Base-by-base conservation (phyloP, 2,113 vertebrate genomes). In the Cisticola juncidis region DNA sequence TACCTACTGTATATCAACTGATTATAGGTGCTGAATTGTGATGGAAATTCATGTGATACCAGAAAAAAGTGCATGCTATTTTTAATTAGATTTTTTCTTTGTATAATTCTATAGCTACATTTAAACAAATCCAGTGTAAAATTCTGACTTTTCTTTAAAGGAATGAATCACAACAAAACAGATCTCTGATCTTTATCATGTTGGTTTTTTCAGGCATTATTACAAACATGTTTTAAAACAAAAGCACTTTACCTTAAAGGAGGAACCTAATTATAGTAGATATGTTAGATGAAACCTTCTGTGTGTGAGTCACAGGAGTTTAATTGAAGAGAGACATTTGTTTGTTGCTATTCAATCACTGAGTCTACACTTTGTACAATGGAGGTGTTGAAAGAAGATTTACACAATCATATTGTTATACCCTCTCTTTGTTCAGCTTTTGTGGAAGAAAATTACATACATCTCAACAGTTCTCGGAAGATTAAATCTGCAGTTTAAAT, bases 401-500 rank as follows among this genome's bases (percentile, higher is more conserved):
- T 94, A 90, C 92, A 93, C 82, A 95, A 81, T 95, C 93, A 96
- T 95, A 95, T 95, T 78, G 80, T 96, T 94, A 91, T 95, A 86
- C 88, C 45, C 80, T 84, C 84, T 94, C 90, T 96, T 94, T 97
- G 96, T 96, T 96, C 81, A 81, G 80, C 88, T 89, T 97, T 97
- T 93, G 81, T 90, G 78, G 70, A 86, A 97, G 94, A 94, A 86
- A 94, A 96, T 86, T 86, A 89, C 81, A 79, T 77, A 82, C 61
- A 94, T 54, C 72, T 96, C 88, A 92, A 95, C 86, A 95, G 83
- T 81, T 91, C 96, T 90, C 1, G 9, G 64, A 79, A 97, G 95
- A 97, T 95, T 93, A 92, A 78, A 97, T 93, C 93, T 94, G 28
- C 74, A 84, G 94, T 96, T 96, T 92, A 94, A 97, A 96, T 65